A percentile compares a stretch with the other conserved stretches of the same genome.
Evolutionary conservation across 2,797 vertebrate genomes (phyloP).

Genomic region (Sebastes nivosus): DNA sequence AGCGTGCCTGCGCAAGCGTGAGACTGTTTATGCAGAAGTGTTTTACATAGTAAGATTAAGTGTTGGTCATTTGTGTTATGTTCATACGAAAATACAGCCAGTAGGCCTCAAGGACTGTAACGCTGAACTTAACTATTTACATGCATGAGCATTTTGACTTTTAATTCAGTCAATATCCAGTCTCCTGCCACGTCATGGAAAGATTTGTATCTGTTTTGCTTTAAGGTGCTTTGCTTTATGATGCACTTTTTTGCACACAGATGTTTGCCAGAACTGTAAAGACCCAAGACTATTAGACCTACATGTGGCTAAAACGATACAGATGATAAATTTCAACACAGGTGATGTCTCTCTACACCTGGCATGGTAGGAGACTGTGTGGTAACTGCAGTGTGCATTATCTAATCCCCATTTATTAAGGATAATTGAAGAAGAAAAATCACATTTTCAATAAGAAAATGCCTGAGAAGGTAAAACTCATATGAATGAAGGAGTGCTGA

Average conservation of each 20-base stretch:
- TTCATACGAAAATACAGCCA: not conserved
- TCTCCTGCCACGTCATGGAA: not conserved
- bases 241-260: not conserved
- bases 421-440: not conserved
- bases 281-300: not conserved
- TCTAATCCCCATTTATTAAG: not conserved
- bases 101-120: not conserved
- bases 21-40: not conserved
- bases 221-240: not conserved
- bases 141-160: not conserved
- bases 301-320: not conserved
- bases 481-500: not conserved
- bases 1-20: not conserved
- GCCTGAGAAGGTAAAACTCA: not conserved
- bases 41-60: not conserved
- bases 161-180: not conserved
- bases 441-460: not conserved
- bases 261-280: constrained; percentile 14
- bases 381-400: not conserved
- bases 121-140: not conserved
- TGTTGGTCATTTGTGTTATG: not conserved
- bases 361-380: not conserved
- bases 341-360: not conserved
- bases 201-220: not conserved
- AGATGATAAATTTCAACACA: not conserved